Evolutionary conservation across 2,113 vertebrate species (phyloP), one percentile per base, ranked within the genome.

Genomic region (Larimichthys polyactis): DNA sequence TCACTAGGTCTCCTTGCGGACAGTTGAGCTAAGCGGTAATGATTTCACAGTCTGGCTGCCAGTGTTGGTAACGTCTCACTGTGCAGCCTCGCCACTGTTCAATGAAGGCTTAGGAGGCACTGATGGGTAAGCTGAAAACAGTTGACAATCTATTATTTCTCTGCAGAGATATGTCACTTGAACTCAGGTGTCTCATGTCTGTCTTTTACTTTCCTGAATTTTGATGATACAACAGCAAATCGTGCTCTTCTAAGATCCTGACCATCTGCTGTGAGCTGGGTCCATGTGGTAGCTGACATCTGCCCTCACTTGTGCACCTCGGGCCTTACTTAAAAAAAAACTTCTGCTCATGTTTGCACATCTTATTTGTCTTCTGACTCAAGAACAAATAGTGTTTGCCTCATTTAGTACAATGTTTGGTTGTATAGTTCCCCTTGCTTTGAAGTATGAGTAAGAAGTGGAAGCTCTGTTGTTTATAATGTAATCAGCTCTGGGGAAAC

Each of bases 241-340:
- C 1, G 5, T 48, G 62, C 22, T 64, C 36, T 12, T 77, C 51
- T 36, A 29, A 64, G 40, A 24, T 65, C 70, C 66, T 69, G 62
- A 76, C 84, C 79, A 78, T 91, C 81, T 86, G 83, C 59, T 85
- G 59, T 29, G 48, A 79, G 75, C 54, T 67, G 59, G 54, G 43
- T 78, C 83, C 78, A 87, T 89, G 83, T 89, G 78, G 57, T 73
- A 58, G 29, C 75, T 78, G 64, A 71, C 89, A 78, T 90, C 84
- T 89, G 87, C 67, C 84, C 64, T 51, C 62, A 78, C 27, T 29
- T 76, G 5, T 6, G 7, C 17, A 43, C 83, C 64, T 74, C 43
- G 19, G 84, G 82, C 70, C 71, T 57, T 82, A 24, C 69, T 75
- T 14, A 81, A 72, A 49, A 78, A 82, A 78, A 82, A 83, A 77